Percentiles rank a stretch among this genome's conserved stretches.
Conservation (phyloP, 2,888 invertebrate genomes). For the Cheilosia variabilis region DNA sequence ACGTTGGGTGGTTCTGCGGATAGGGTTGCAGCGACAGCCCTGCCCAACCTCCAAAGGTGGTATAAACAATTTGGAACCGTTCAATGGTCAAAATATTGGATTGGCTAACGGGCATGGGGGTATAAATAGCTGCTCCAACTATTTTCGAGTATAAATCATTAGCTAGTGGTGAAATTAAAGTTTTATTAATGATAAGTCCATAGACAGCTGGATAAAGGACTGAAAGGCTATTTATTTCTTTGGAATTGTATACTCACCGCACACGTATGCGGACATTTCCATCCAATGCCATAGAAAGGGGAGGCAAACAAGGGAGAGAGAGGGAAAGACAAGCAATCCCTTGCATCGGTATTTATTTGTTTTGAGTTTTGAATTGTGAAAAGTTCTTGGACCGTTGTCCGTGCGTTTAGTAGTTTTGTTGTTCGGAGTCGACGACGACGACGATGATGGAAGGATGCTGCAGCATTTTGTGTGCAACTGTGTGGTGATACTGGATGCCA, state of each 20-base stretch:
- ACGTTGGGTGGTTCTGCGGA: conserved; percentile 3
- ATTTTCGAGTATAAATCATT: conserved; percentile 73
- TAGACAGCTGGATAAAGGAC: conserved; percentile 71
- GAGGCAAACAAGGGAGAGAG: neutral
- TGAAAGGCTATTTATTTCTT: conserved; percentile 74
- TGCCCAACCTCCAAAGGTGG: conserved; percentile 14
- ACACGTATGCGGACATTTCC: conserved; percentile 75
- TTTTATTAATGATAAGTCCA: conserved; percentile 75
- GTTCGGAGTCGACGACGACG: neutral
- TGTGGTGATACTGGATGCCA: conserved; percentile 51
- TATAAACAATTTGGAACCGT: conserved; percentile 71
- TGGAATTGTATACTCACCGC: conserved; percentile 70
- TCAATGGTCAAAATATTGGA: conserved; percentile 62
- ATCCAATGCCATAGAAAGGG: conserved; percentile 11
- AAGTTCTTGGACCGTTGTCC: conserved; percentile 50
- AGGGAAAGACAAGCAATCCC: neutral
- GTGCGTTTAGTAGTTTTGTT: conserved; percentile 41
- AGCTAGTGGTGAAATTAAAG: conserved; percentile 75
- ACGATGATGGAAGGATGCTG: conserved; percentile 72
- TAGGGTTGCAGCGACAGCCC: neutral
- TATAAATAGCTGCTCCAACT: conserved; percentile 60
- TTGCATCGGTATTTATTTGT: conserved; percentile 63
- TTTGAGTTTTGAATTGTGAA: conserved; percentile 71
- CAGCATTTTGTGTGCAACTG: conserved; percentile 53
- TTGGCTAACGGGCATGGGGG: conserved; percentile 15